phyloP scores from a whole-genome alignment of 2,888 invertebrate species.

The Xestia xanthographa region DNA sequence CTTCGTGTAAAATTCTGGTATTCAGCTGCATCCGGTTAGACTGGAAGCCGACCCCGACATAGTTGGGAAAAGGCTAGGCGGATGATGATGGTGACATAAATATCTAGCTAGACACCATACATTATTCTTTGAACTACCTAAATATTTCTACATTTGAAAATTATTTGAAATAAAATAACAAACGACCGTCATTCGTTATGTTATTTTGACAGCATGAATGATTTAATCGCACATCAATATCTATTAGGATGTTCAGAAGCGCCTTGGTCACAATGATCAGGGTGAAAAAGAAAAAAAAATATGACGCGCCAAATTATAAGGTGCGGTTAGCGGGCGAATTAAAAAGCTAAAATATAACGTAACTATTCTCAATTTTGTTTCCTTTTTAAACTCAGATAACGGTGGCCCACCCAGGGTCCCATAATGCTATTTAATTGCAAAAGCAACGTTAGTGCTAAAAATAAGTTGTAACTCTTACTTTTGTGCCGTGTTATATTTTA shows the following conservation, averaged over 20 bases:
- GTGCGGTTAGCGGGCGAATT: conserved; percentile 24
- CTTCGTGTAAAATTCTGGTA: too few relatives aligned
- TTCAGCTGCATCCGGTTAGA: too few relatives aligned
- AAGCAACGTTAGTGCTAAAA: conserved; percentile 32
- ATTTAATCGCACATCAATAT: conserved; percentile 43
- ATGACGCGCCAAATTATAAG: conserved; percentile 25
- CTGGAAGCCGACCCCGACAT: too few relatives aligned
- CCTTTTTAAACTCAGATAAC: conserved; percentile 44
- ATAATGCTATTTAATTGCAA: conserved; percentile 61
- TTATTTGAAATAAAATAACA: conserved; percentile 15
- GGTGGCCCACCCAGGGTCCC: conserved; percentile 49
- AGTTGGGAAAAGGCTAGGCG: too few relatives aligned
- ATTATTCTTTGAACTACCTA: background rate
- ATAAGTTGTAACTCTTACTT: conserved; percentile 39
- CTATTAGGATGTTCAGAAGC: conserved; percentile 34
- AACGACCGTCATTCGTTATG: conserved; percentile 24
- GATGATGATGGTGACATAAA: too few relatives aligned
- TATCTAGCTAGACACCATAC: conserved; percentile 7
- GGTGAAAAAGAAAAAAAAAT: conserved; percentile 15
- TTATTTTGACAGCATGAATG: conserved; percentile 37
- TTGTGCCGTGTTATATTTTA: conserved; percentile 40
- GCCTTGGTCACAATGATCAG: conserved; percentile 15
- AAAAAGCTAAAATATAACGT: conserved; percentile 25
- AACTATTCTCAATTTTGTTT: conserved; percentile 21
- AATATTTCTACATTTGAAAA: background rate